These are phyloP conservation scores for Polydrusus tereticollis DNA, from an alignment of 2,888 invertebrate genomes.

Conservation along the genomic window DNA sequence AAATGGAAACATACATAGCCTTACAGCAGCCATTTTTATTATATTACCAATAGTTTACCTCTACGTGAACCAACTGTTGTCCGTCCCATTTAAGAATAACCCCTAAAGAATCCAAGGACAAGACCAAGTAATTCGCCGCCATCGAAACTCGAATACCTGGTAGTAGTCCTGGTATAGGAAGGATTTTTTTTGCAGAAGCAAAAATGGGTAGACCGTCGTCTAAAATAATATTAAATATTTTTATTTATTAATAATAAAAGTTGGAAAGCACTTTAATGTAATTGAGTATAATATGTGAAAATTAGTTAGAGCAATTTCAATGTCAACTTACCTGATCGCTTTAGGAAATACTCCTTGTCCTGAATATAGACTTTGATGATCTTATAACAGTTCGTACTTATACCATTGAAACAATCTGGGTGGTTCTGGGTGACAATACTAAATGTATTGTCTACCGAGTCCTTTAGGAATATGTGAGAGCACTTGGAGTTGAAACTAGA, in stretches of 20 bases:
- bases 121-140: slow-evolving; percentile 77
- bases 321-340: slow-evolving; percentile 67
- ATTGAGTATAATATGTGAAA: background rate
- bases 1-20: too few species aligned
- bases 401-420: slow-evolving; percentile 67
- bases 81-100: slow-evolving; percentile 84
- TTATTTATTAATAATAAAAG: too few species aligned
- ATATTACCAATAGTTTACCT: too few species aligned
- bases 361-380: slow-evolving; percentile 78
- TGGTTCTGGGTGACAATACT: slow-evolving; percentile 74
- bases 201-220: slow-evolving; percentile 57
- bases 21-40: too few species aligned
- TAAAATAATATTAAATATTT: slow-evolving; percentile 42
- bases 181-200: slow-evolving; percentile 56
- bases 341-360: slow-evolving; percentile 76
- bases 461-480: slow-evolving; percentile 80
- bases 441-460: slow-evolving; percentile 78
- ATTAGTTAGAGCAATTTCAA: background rate
- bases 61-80: slow-evolving; percentile 66
- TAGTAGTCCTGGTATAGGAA: slow-evolving; percentile 80
- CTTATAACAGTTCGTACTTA: slow-evolving; percentile 67
- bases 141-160: slow-evolving; percentile 81
- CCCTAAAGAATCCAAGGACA: slow-evolving; percentile 78
- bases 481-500: slow-evolving; percentile 83
- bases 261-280: too few species aligned